Evolutionary conservation across 2,888 invertebrate species (phyloP), one percentile per base, ranked within the genome.

Genomic region (Yponomeuta cagnagella): DNA sequence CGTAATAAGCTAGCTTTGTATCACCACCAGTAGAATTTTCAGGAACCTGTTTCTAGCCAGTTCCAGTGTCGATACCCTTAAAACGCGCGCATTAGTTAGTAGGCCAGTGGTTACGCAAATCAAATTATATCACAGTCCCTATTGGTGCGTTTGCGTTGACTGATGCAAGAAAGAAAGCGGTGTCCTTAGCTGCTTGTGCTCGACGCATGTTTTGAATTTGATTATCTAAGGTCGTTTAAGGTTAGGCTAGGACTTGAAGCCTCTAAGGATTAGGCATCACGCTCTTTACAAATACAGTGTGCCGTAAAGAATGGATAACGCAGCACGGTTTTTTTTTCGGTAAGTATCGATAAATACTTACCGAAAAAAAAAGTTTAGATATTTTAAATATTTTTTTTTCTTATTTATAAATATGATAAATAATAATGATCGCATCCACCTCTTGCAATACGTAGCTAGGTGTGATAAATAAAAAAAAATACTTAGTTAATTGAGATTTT

Each of bases 81-180:
- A 58, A 58, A 15, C 52, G 52, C 52, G 52, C 8, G 52, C 52
- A 58, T 58, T 58, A 58, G 52, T 58, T 58, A 58, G 15, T 15
- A 58, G 52, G 52, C 52, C 52, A 58, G 9, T 31, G 31, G 30
- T 64, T 30, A 31, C 64, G 31, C 9, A 23, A 63, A 64, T 64
- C 30, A 64, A 64, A 72, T 72, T 72, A 72, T 72, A 68, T 70
- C 72, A 72, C 77, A 72, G 74, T 82, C 84, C 87, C 83, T 86
- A 81, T 80, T 78, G 80, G 77, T 10, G 30, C 64, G 30, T 75
- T 72, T 10, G 30, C 64, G 30, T 75, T 72, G 70, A 75, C 79
- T 85, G 85, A 85, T 79, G 87, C 84, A 89, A 89, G 77, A 85
- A 88, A 87, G 89, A 90, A 89, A 89, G 88, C 81, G 79, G 75